Percentiles rank a stretch among this genome's conserved stretches.
Conservation (phyloP, 92 coral and sea anemone species). For the Epizoanthus scotinus region DNA sequence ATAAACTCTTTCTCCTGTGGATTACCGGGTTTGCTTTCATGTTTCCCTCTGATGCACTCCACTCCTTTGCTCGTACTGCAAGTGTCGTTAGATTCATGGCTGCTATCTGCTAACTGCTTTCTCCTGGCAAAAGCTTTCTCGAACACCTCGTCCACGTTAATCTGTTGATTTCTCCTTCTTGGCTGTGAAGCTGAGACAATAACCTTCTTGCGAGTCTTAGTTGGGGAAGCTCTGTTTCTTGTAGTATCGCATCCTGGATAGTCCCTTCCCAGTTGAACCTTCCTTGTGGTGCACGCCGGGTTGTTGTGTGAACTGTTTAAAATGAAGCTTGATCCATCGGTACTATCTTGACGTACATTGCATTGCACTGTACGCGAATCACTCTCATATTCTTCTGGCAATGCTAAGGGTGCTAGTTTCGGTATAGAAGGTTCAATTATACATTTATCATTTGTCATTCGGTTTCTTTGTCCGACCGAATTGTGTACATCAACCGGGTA, state of each 20-base stretch:
- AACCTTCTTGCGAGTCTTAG: neutral
- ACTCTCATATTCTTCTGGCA: no score
- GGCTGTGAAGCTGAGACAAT: neutral
- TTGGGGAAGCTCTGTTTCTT: neutral
- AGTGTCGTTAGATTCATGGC: neutral
- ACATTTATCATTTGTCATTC: no score
- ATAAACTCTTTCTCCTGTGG: neutral
- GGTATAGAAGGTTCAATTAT: no score
- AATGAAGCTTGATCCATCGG: no score
- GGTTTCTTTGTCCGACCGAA: neutral
- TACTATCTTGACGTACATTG: no score
- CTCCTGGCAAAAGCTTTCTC: slow-evolving; percentile 22
- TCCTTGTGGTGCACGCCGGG: no score
- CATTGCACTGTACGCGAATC: no score
- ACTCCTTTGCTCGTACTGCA: neutral
- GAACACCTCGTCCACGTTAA: slow-evolving; percentile 18
- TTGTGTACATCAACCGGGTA: neutral
- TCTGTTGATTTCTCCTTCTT: neutral
- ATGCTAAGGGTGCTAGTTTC: no score
- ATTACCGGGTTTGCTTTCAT: neutral
- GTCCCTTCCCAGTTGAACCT: neutral
- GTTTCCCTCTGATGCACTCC: neutral
- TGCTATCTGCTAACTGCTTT: neutral
- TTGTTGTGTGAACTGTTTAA: no score
- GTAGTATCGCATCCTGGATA: neutral